These are phyloP conservation scores for Drosophila willistoni DNA, from an alignment of 1,140 invertebrate species.

Conservation along the genomic window DNA sequence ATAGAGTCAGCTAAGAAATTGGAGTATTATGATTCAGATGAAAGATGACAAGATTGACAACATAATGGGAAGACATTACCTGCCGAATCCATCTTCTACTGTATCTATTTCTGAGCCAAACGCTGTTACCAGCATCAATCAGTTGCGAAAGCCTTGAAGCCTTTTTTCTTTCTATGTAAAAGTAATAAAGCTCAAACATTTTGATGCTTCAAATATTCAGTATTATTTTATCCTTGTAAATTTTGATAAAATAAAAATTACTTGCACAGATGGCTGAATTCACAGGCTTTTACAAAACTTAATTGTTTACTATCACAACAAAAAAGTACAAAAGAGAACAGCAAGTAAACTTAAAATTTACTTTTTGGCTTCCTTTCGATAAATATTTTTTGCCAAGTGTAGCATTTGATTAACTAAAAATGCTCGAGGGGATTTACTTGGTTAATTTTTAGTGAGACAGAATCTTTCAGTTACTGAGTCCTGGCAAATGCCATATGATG, in stretches of 20 bases:
- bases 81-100: too few species aligned
- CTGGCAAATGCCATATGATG: slow-evolving; percentile 37
- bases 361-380: not conserved
- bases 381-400: slow-evolving; percentile 29
- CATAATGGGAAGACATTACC: too few species aligned
- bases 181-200: too few species aligned
- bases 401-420: slow-evolving; percentile 75
- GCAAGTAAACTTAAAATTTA: not conserved
- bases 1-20: too few species aligned
- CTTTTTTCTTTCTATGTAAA: too few species aligned
- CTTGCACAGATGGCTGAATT: not conserved
- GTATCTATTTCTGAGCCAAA: too few species aligned
- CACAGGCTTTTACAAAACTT: not conserved
- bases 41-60: too few species aligned
- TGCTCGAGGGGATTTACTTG: slow-evolving; percentile 60
- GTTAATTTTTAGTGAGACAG: slow-evolving; percentile 66
- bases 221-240: not conserved
- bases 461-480: slow-evolving; percentile 25
- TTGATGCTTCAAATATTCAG: too few species aligned
- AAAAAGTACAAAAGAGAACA: not conserved
- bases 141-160: too few species aligned
- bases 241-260: not conserved
- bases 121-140: too few species aligned
- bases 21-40: too few species aligned
- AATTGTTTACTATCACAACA: slow-evolving; percentile 4